phyloP scores from a whole-genome alignment of 1,140 invertebrate genomes.

The Telenomus remus region DNA sequence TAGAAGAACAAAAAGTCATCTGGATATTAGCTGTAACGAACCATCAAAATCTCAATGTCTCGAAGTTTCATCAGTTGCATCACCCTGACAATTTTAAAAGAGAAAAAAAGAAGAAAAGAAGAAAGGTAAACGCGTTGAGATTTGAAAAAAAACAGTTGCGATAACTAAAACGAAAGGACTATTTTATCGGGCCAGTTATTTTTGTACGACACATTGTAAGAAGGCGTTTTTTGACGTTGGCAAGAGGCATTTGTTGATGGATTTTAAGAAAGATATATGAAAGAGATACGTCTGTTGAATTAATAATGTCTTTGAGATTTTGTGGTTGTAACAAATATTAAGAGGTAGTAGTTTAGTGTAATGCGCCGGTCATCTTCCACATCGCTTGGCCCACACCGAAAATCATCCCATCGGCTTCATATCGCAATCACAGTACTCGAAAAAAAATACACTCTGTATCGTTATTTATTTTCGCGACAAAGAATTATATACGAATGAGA shows the following conservation, averaged over 20 bases:
- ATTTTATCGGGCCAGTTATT: slow-evolving; percentile 26
- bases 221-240: slow-evolving; percentile 16
- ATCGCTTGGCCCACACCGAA: neutral
- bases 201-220: slow-evolving; percentile 26
- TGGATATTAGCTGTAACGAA: slow-evolving; percentile 31
- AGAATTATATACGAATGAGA: neutral
- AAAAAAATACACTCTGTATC: slow-evolving; percentile 32
- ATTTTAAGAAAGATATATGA: slow-evolving; percentile 11
- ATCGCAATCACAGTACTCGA: slow-evolving; percentile 41
- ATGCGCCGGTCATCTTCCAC: slow-evolving; percentile 11
- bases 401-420: slow-evolving; percentile 14
- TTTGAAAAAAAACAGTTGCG: slow-evolving; percentile 10
- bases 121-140: slow-evolving; percentile 20
- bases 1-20: slow-evolving; percentile 48
- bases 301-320: slow-evolving; percentile 46
- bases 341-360: slow-evolving; percentile 27
- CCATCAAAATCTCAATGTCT: slow-evolving; percentile 48
- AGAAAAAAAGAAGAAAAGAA: neutral
- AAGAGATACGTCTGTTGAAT: slow-evolving; percentile 40
- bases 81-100: no score
- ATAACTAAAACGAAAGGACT: slow-evolving; percentile 1
- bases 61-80: neutral
- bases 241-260: no score
- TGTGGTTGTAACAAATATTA: slow-evolving; percentile 44
- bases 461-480: slow-evolving; percentile 38